Evolutionary conservation across 2,888 invertebrate genomes (phyloP), one percentile per base, ranked within the genome.

Genomic region (Caenorhabditis parvicauda): DNA sequence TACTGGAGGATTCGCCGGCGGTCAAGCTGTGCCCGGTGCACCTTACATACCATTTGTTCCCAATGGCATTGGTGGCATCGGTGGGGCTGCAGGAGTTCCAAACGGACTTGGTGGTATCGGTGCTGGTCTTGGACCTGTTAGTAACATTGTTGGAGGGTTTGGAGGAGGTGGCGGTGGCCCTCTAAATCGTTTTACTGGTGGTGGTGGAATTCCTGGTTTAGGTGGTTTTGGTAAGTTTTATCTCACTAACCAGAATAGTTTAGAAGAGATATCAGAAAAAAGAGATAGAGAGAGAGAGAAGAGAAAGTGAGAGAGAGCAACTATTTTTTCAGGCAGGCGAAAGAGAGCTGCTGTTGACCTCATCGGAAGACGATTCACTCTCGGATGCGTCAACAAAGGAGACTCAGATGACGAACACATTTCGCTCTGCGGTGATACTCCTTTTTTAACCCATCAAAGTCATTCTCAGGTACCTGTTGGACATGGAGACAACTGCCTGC

Each of bases 401-500:
- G 75, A 77, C 17, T 56, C 70, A n/a, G 76, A 77, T 45, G 63
- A 63, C 39, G 63, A 63, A 24, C 58, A 57, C 49, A 24, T 63
- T n/a, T 48, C 58, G 1, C 29, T 63, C 29, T 63, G 63, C 29
- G 63, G 63, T 55, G 45, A 1, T 25, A 25, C 25, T n/a, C 4
- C 25, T 7, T 25, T 19, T 7, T 42, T 22, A 7, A 4, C 42
- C 42, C 24, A 4, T 22, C 14, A 28, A 5, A 7, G 25, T 25
- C 27, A 7, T 27, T 49, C 52, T 32, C 21, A 63, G 68, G 67
- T 21, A 54, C 67, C 2, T 79, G 79, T 46, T 79, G 79, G 79
- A 72, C 72, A 9, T 76, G 76, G 76, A 57, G 78, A 27, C 59
- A 76, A 22, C 58, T 77, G 7, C 77, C 78, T 1, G 72, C 67